Base-by-base conservation (phyloP, 1,140 invertebrate species). In the Mamestra configurata region DNA sequence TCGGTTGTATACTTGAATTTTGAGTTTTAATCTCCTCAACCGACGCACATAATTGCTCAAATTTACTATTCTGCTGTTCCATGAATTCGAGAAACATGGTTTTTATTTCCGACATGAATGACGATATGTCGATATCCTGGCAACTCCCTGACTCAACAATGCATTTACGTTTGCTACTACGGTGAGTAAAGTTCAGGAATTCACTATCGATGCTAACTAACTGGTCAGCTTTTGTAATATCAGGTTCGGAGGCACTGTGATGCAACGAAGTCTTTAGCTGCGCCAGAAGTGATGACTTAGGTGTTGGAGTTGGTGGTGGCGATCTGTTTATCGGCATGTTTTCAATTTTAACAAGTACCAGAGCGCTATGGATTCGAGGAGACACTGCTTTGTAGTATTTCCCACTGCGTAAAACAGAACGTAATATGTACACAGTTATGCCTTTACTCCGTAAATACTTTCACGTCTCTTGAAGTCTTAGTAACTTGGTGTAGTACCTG, bases 91-190 rank as follows among this genome's bases (percentile, higher is more conserved):
- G 18, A 40, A 84, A 82, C 80, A 84, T 61, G 15, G 37, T 53
- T 78, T 49, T 84, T 49, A 84, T 80, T 71, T 84, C 80, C 10
- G 70, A 31, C 78, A 84, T 82, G 46, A 84, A 79, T 5, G 75
- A 57, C 3, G 24, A 11, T 46, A 82, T 11, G 46, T 84, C 59
- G 11, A 43, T 27, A 13, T 81, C 68, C 8, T 4, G 24, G 35
- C 31, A n/a, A 11, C n/a, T 31, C 27, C 27, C 27, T 31, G 27
- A 31, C 27, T 53, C 49, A 4, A 2, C 4, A 6, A n/a, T n/a
- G n/a, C 61, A 61, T n/a, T 80, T 80, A 15, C 72, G 79, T 61
- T 43, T 43, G 8, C 70, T 80, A 61, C 18, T 27, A 35, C 72
- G 79, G 8, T 79, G 68, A 13, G 57, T 79, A 31, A 31, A 3